Base-by-base conservation (phyloP, 2,113 vertebrate species). In the Smithornis capensis region DNA sequence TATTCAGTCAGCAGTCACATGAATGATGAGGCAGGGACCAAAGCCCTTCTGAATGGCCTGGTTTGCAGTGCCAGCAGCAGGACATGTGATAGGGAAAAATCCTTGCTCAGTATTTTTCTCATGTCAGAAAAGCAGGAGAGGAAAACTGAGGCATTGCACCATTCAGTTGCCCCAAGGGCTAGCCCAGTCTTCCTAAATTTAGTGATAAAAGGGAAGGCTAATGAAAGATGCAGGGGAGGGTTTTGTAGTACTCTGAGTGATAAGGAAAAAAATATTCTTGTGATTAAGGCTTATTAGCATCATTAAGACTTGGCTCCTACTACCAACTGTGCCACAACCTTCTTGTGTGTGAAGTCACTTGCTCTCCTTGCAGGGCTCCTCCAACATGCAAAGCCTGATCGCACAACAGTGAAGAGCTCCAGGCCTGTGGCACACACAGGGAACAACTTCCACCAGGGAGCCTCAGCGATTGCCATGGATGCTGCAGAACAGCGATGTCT, bases 1-100 rank as follows among this genome's bases (percentile, higher is more conserved):
- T 47, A 38, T 81, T 70, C 94, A 57, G 83, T 94, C 95, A 96
- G 94, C 92, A 96, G 95, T 93, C 95, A 97, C 85, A 82, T 95
- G 96, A 90, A 89, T 28, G 45, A 78, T 50, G 83, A 94, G 92
- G 84, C 74, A 69, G 7, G 28, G 65, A 65, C 55, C 55, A 77
- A 95, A 80, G 89, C 87, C 87, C 40, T 92, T 91, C 79, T 76
- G 69, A 92, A 95, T 63, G 83, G 60, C 6, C 73, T 88, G 75
- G 75, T 87, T 92, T 8, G 7, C 9, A 31, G 50, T 89, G 92
- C 87, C 94, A 94, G 90, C 88, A 96, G 92, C 93, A 65, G 65
- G 91, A 79, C 59, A 65, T 69, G 73, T 60, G 70, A 95, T 25
- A 50, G 62, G 55, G 25, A 67, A 91, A 95, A 92, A 44, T 23